A percentile compares a stretch with the other conserved stretches of the same genome.
Evolutionary conservation across 2,113 vertebrate species (phyloP).

Genomic region (Istiophorus platypterus): DNA sequence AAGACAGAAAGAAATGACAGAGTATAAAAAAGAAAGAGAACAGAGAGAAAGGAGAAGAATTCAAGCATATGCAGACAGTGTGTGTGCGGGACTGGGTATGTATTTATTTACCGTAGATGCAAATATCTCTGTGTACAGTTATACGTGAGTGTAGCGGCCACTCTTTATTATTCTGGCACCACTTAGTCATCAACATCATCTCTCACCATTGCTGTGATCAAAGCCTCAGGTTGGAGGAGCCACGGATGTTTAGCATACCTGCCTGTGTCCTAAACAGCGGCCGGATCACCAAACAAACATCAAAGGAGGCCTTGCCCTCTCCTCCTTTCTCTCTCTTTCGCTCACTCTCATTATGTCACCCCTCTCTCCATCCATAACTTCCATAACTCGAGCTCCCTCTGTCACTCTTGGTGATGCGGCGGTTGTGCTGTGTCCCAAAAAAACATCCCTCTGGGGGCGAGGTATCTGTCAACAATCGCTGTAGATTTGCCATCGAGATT

Average conservation of each 20-base stretch:
- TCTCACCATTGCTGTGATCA: constrained; percentile 66
- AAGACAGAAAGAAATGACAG: too few relatives aligned
- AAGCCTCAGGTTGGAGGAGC: constrained; percentile 65
- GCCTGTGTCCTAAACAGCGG: constrained; percentile 73
- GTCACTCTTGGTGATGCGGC: constrained; percentile 41
- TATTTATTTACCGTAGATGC: neutral
- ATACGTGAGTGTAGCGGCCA: constrained; percentile 5
- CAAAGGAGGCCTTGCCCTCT: constrained; percentile 58
- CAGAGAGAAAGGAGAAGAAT: neutral
- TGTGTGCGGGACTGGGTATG: neutral
- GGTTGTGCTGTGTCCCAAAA: neutral
- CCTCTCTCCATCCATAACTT: constrained; percentile 28
- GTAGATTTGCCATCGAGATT: constrained; percentile 15
- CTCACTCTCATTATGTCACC: constrained; percentile 20
- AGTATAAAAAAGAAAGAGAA: too few relatives aligned
- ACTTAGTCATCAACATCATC: constrained; percentile 68
- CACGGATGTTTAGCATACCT: constrained; percentile 72
- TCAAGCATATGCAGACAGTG: neutral
- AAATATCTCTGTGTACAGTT: constrained; percentile 35
- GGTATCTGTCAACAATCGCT: constrained; percentile 37
- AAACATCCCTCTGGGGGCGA: neutral
- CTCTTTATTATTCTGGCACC: constrained; percentile 60
- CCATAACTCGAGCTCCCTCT: constrained; percentile 8
- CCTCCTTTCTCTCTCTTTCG: constrained; percentile 10
- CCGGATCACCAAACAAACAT: constrained; percentile 63